Percentiles rank a stretch among this genome's conserved stretches.
These are phyloP conservation scores for Nothoprocta perdicaria DNA, from an alignment of 2,113 vertebrate species.

Conservation along the genomic window DNA sequence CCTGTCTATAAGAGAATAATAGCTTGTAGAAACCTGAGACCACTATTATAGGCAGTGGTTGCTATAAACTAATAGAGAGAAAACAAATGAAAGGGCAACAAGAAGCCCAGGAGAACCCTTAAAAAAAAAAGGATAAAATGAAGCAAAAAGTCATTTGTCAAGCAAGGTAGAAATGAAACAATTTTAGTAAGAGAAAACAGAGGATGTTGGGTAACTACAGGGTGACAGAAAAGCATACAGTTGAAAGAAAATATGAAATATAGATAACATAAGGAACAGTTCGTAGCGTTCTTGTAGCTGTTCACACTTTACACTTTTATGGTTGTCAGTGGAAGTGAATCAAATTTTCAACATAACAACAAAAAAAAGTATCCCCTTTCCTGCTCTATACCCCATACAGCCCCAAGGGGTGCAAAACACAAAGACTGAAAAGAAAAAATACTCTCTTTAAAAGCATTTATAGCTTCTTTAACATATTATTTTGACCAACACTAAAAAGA, in stretches of 20 bases:
- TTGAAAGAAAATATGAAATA: background rate
- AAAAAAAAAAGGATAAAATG: background rate
- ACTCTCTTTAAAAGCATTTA: background rate
- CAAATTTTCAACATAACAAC: background rate
- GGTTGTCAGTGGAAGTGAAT: background rate
- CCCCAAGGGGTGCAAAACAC: background rate
- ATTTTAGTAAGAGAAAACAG: background rate
- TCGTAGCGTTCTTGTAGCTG: background rate
- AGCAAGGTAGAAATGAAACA: background rate
- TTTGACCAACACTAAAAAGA: background rate
- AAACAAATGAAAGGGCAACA: conserved; percentile 5
- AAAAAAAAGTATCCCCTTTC: background rate
- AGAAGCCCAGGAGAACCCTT: background rate
- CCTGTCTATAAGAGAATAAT: conserved; percentile 32
- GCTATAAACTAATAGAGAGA: conserved; percentile 24
- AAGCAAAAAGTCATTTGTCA: background rate
- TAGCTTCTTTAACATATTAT: background rate
- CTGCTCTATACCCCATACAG: background rate
- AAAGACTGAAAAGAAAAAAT: background rate
- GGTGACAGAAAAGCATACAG: background rate
- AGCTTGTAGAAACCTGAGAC: conserved; percentile 42
- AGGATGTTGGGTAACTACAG: background rate
- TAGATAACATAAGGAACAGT: accelerated
- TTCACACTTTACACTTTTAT: background rate
- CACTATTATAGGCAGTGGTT: background rate